Base-by-base conservation (phyloP, 1,140 invertebrate species). In the Drosophila bifasciata region DNA sequence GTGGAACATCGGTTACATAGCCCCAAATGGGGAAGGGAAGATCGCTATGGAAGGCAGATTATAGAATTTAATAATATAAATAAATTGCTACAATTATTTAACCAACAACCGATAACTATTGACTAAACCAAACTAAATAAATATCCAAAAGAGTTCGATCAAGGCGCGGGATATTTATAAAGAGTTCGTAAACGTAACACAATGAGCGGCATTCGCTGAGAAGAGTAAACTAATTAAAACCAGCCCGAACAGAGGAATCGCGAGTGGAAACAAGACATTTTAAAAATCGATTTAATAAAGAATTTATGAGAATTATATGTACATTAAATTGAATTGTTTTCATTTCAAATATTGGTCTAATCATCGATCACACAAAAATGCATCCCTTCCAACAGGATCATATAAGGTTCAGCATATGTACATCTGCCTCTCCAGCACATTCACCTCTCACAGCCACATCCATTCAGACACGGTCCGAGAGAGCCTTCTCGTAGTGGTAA, bases 251-350 rank as follows among this genome's bases (percentile, higher is more conserved):
- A 48, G 49, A 51, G 63, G 56, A 51, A 56, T 69, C 57, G 63
- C 66, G 58, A 83, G 66, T 64, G 55, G 46, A 71, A 70, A 71
- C 57, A 60, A 79, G 58, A 79, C 75, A 89, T 89, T 81, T 90
- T 85, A 81, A 89, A 89, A 75, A 64, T 89, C 80, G 86, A 89
- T 80, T 89, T 85, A 89, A 89, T 89, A 89, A 89, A 89, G 85
- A 89, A 89, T 84, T 89, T 89, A 89, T 89, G 85, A 89, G 85
- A 89, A 89, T 89, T 89, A 89, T 80, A 89, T 89, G 85, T 89
- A 89, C 83, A 85, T 86, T 85, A 86, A 74, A 45, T 19, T 5
- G 0, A 11, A 11, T 13, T 17, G 8, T 7, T 19, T 25, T 15
- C n/a, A n/a, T n/a, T 36, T 21, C 3, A 4, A n/a, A n/a, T 4